phyloP scores from a whole-genome alignment of 2,113 vertebrate genomes.

The Mionectes macconnelli region DNA sequence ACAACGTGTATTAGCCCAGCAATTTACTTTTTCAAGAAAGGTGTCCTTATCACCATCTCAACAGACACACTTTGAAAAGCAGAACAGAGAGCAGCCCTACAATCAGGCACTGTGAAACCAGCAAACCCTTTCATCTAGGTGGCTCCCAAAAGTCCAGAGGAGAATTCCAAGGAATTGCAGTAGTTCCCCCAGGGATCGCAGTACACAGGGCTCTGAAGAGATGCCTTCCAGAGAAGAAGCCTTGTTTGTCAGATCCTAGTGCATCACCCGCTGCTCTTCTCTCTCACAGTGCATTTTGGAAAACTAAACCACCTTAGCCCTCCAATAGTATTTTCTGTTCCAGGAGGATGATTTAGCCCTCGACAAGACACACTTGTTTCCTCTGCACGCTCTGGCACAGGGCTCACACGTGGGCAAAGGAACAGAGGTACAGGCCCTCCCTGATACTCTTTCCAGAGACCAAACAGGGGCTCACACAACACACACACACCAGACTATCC shows the following conservation, averaged over 20 bases:
- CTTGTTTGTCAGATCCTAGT: not conserved
- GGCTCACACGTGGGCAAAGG: not conserved
- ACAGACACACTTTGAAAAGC: not conserved
- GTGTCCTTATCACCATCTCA: not conserved
- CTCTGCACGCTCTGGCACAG: not conserved
- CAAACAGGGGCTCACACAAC: not conserved
- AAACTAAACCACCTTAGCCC: not conserved
- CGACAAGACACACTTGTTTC: not conserved
- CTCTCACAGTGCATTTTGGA: not conserved
- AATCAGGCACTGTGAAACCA: not conserved
- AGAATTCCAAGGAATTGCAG: constrained; percentile 10
- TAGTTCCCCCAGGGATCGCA: not conserved
- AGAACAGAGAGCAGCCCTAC: not conserved
- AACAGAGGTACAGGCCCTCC: not conserved
- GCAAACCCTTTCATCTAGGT: not conserved
- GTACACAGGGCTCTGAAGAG: not conserved
- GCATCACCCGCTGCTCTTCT: not conserved
- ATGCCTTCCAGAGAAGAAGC: not conserved
- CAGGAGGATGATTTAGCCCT: not conserved
- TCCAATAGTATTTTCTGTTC: not conserved
- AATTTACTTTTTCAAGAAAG: not conserved
- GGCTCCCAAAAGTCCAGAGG: constrained; percentile 16
- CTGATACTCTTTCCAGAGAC: not conserved
- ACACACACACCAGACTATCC: not conserved
- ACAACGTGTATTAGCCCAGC: not conserved